Evolutionary conservation across 1,140 invertebrate genomes (phyloP).

Genomic region (Microplitis demolitor): DNA sequence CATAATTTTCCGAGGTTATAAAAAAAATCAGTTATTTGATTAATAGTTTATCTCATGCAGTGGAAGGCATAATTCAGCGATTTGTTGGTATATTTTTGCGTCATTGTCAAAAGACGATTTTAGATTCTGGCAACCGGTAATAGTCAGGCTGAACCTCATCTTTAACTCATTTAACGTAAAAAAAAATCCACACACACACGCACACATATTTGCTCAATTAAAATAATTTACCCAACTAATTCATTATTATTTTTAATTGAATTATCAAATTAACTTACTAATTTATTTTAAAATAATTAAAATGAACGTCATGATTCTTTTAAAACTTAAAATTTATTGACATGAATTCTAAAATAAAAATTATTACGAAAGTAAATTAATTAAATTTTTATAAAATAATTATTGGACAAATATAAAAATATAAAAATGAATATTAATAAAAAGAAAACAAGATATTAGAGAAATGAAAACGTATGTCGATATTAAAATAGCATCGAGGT

Average conservation of each 20-base stretch:
- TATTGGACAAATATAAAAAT: not conserved
- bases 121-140: conserved; percentile 39
- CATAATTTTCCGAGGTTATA: too few relatives aligned
- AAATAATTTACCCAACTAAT: too few relatives aligned
- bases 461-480: conserved; percentile 7
- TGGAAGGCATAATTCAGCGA: conserved; percentile 27
- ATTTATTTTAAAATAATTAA: too few relatives aligned
- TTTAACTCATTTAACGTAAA: not conserved
- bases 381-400: not conserved
- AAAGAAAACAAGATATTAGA: not conserved
- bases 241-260: too few relatives aligned
- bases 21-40: conserved; percentile 4
- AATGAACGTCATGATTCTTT: too few relatives aligned
- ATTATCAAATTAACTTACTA: too few relatives aligned
- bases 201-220: too few relatives aligned
- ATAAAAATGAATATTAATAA: not conserved
- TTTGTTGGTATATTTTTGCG: conserved; percentile 44
- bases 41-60: conserved; percentile 5
- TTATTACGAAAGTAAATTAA: too few relatives aligned
- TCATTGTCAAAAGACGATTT: conserved; percentile 54
- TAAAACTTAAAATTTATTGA: too few relatives aligned
- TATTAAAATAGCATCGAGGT: conserved; percentile 55
- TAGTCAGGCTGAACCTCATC: not conserved
- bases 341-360: too few relatives aligned
- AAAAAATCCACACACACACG: too few relatives aligned